A percentile compares a stretch with the other conserved stretches of the same genome.
Conservation (phyloP, 2,888 invertebrate genomes). For the Drosophila ustulata region DNA sequence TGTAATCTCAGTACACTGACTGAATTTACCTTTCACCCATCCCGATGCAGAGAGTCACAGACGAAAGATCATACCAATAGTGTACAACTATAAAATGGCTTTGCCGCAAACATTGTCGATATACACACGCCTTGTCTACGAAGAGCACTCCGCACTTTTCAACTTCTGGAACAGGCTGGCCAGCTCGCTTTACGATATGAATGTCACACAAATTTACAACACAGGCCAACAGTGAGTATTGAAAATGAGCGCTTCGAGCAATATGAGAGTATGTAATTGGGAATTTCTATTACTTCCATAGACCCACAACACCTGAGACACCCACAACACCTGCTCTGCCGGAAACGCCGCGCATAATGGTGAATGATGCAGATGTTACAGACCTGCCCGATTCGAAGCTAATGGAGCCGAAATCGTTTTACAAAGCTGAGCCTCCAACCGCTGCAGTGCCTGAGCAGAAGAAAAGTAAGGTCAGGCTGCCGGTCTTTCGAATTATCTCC, state of each 20-base stretch:
- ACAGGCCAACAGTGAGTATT: conserved; percentile 51
- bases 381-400: conserved; percentile 38
- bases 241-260: not conserved
- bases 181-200: conserved; percentile 85
- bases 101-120: conserved; percentile 89
- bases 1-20: not conserved
- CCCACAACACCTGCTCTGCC: conserved; percentile 18
- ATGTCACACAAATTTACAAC: conserved; percentile 43
- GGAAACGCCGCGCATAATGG: conserved; percentile 61
- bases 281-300: not conserved
- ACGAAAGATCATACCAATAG: conserved; percentile 90
- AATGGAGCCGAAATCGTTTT: conserved; percentile 32
- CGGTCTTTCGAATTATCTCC: conserved; percentile 40
- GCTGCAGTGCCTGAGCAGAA: conserved; percentile 58
- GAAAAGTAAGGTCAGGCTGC: conserved; percentile 48
- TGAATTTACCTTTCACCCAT: not conserved
- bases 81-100: conserved; percentile 87
- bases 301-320: conserved; percentile 27
- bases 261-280: not conserved
- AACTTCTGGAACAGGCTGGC: conserved; percentile 91
- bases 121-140: conserved; percentile 88
- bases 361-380: conserved; percentile 58
- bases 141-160: conserved; percentile 86
- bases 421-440: conserved; percentile 17
- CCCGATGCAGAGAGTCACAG: conserved; percentile 86